Base-by-base conservation (phyloP, 2,797 vertebrate genomes). In the Gambelia wislizenii region DNA sequence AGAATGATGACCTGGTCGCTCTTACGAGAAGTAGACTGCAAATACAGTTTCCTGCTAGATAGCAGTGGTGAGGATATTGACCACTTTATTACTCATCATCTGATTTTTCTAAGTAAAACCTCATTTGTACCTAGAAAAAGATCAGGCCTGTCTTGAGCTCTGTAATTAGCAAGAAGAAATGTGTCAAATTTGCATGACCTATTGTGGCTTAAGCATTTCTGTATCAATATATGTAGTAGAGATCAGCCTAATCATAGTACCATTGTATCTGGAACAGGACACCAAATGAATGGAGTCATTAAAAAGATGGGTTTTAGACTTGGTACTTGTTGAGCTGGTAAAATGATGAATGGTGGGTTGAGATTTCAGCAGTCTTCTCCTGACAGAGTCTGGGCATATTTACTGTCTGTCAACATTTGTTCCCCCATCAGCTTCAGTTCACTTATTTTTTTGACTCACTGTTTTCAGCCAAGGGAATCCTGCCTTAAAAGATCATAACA, bases 81-180 rank as follows among this genome's bases (percentile, higher is more conserved):
- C 88, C 83, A 33, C 67, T 81, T 52, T 80, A 67, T n/a, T 81
- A 42, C 64, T 74, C 36, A 36, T 49, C 6, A 72, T 52, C 20
- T 72, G 64, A 47, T 27, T 74, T 27, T 89, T 89, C 88, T 81
- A 27, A 52, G 83, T 81, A 81, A 75, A 89, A 42, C 83, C 67
- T 75, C n/a, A 39, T 72, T 47, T 85, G 6, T 85, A 75, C 54
- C 78, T 75, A 49, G 36, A 72, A 81, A 27, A 39, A 8, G 20
- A 13, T 59, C 33, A 56, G 6, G 52, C 78, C 67, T 89, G 30
- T 27, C 27, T 27, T 30, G 44, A 22, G 6, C 56, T 30, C 30
- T 13, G 4, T 20, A 20, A 36, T 18, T n/a, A 85, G 42, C 10
- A 49, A 72, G 25, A 52, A 61, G 18, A 74, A 87, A 74, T 27